phyloP scores from a whole-genome alignment of 2,797 vertebrate species.

The Crenuchus spilurus region DNA sequence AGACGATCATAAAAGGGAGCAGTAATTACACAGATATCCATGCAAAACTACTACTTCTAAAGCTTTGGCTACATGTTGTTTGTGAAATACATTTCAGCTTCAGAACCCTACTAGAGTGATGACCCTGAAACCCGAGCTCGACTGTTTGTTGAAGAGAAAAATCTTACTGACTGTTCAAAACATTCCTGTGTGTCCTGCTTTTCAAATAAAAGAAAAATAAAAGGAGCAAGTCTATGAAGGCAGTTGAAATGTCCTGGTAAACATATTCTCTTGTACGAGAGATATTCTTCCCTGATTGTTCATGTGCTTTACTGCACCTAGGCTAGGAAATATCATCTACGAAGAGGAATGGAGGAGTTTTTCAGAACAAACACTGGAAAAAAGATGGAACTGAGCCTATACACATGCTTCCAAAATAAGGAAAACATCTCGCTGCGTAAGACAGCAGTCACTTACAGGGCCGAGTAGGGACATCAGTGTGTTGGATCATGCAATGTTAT shows the following conservation, averaged over 20 bases:
- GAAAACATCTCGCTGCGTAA: constrained; percentile 18
- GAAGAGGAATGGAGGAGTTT: constrained; percentile 23
- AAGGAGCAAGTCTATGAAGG: background rate
- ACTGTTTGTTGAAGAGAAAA: background rate
- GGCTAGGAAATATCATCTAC: constrained; percentile 3
- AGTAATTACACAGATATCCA: no score
- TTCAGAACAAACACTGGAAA: constrained; percentile 17
- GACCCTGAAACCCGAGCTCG: background rate
- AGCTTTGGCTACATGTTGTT: no score
- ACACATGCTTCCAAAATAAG: constrained; percentile 19
- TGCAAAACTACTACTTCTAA: no score
- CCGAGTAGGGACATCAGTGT: constrained; percentile 20
- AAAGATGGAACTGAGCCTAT: background rate
- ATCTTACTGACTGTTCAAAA: background rate
- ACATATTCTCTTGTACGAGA: background rate
- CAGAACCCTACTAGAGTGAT: background rate
- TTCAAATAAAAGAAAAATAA: background rate
- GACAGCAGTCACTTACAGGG: constrained; percentile 8
- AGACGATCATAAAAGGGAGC: no score
- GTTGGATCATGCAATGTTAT: constrained; percentile 13
- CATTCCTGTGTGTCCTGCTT: background rate
- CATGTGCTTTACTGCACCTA: background rate
- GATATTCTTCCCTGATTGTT: constrained; percentile 3
- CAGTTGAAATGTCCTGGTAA: background rate
- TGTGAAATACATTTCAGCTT: background rate